Evolutionary conservation across 2,113 vertebrate species (phyloP).

Genomic region (Prunella fulvescens): DNA sequence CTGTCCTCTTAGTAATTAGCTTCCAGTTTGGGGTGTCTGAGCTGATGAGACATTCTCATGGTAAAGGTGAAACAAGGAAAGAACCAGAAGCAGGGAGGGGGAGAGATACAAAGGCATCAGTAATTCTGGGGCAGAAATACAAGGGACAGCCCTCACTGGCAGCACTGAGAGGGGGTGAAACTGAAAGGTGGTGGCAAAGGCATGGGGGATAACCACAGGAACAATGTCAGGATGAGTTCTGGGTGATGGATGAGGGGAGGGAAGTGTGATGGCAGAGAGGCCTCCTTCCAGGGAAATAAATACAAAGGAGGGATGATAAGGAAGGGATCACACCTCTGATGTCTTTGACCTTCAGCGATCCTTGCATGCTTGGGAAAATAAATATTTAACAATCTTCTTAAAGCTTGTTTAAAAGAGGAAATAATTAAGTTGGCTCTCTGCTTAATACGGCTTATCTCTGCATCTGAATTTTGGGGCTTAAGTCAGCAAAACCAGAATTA

Average conservation of each 20-base stretch:
- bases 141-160: background rate
- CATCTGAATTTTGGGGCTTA: constrained; percentile 5
- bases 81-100: background rate
- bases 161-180: background rate
- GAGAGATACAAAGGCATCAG: background rate
- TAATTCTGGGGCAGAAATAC: background rate
- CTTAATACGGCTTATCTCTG: constrained; percentile 1
- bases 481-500: background rate
- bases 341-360: constrained; percentile 50
- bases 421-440: background rate
- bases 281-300: background rate
- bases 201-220: background rate
- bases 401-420: constrained; percentile 46
- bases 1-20: background rate
- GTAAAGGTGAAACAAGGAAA: background rate
- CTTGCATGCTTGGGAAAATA: constrained; percentile 31
- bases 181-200: background rate
- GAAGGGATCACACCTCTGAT: constrained; percentile 50
- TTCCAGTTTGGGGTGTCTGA: background rate
- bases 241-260: constrained; percentile 22
- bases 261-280: constrained; percentile 7
- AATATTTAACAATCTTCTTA: constrained; percentile 53
- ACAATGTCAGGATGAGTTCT: background rate
- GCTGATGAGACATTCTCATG: background rate
- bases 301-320: background rate